Base-by-base conservation (phyloP, 1,140 invertebrate genomes). In the Euglossa dilemma region DNA sequence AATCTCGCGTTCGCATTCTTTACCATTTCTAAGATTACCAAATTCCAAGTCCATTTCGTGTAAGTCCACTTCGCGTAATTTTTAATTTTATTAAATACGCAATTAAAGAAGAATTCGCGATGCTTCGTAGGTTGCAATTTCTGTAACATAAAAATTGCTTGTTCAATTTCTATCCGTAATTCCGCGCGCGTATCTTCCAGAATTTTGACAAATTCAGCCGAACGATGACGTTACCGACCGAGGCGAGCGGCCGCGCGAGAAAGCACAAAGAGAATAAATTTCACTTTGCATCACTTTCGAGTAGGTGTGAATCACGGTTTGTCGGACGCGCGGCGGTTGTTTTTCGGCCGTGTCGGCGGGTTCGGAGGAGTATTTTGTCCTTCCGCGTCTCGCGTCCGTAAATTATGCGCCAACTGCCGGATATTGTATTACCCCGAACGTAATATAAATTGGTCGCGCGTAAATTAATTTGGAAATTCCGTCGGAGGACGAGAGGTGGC, bases 401-500 rank as follows among this genome's bases (percentile, higher is more conserved):
- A 78, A 50, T 69, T 36, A 23, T 23, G n/a, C 43, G 6, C 16
- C 6, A 20, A 28, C 56, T 18, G 14, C 4, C 28, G 9, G n/a
- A 43, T 52, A 61, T 45, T 11, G 23, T 23, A 36, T 61, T 20
- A n/a, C 11, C 18, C 18, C 20, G 23, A 8, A 45, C 16, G 25
- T 16, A 16, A 23, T 23, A n/a, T 36, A 28, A 57, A 67, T 57
- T 57, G 9, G 36, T 23, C 6, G 52, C 9, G 50, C n/a, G 36
- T 78, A 57, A 69, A 80, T 80, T 52, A 72, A 72, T 80, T 71
- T 18, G 45, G 23, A 52, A 71, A 50, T 25, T 52, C 28, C 47
- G 9, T 4, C 5, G 18, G n/a, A 36, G 28, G 18, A 0, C 14
- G 12, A 54, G 14, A 64, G 8, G 3, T 36, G 18, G 9, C 8